phyloP scores from a whole-genome alignment of 2,888 invertebrate genomes.

The Galeruca laticollis region DNA sequence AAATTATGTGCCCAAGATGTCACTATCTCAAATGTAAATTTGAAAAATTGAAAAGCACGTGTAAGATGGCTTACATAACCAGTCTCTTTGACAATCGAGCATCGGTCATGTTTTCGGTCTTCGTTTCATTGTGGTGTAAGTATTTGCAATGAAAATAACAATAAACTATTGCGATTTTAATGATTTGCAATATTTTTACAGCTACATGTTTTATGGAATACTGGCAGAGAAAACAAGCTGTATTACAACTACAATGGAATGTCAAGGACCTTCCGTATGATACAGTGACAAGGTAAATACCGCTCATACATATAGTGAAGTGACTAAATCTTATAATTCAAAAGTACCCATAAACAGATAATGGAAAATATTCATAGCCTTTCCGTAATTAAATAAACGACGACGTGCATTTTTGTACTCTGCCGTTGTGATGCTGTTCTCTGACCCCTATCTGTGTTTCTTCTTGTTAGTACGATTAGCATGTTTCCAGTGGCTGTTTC shows the following conservation, averaged over 20 bases:
- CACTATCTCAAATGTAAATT: constrained; percentile 48
- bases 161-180: neutral
- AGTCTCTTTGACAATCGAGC: constrained; percentile 52
- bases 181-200: constrained; percentile 37
- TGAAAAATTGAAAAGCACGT: constrained; percentile 47
- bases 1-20: constrained; percentile 54
- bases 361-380: too few species aligned
- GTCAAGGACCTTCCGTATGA: constrained; percentile 51
- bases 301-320: too few species aligned
- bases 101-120: constrained; percentile 48
- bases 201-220: constrained; percentile 60
- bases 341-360: neutral
- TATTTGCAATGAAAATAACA: constrained; percentile 19
- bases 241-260: constrained; percentile 60
- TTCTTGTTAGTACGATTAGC: too few species aligned
- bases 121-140: constrained; percentile 64
- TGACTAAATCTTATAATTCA: too few species aligned
- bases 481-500: too few species aligned
- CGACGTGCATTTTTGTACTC: too few species aligned
- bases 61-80: constrained; percentile 46
- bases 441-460: too few species aligned
- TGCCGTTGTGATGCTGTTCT: too few species aligned
- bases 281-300: constrained; percentile 49
- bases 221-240: constrained; percentile 60
- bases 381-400: too few species aligned